A percentile compares a stretch with the other conserved stretches of the same genome.
phyloP scores from a whole-genome alignment of 2,888 invertebrate genomes.

The Drosophila mercatorum region DNA sequence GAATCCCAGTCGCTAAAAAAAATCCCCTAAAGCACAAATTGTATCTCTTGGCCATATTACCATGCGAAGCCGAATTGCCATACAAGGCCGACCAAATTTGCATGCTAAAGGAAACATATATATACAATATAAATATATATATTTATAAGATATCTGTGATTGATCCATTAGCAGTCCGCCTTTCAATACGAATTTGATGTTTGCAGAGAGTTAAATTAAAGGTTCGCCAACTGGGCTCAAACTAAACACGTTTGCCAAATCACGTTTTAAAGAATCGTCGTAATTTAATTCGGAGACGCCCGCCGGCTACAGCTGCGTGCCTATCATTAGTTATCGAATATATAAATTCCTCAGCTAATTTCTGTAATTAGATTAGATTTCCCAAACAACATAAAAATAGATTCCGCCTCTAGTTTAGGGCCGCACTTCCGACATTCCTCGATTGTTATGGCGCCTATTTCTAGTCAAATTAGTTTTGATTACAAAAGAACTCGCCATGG shows the following conservation, averaged over 20 bases:
- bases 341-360: background rate
- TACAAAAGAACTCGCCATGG: conserved; percentile 47
- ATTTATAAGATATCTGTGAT: background rate
- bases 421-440: conserved; percentile 26
- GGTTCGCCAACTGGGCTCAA: background rate
- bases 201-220: conserved; percentile 7
- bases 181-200: conserved; percentile 9
- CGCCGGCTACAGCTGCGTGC: background rate
- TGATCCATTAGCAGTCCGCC: conserved; percentile 40
- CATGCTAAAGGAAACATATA: conserved; percentile 7
- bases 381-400: background rate
- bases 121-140: background rate
- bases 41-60: background rate
- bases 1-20: background rate
- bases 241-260: conserved; percentile 23
- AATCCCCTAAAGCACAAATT: background rate
- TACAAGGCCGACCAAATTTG: conserved; percentile 8
- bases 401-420: background rate
- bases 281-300: background rate
- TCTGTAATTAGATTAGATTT: conserved; percentile 3
- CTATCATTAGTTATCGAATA: conserved; percentile 9
- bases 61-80: background rate
- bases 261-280: conserved; percentile 32
- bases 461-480: background rate
- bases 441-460: background rate